A percentile compares a stretch with the other conserved stretches of the same genome.
phyloP scores from a whole-genome alignment of 2,888 invertebrate genomes.

The Archips crataeganus region DNA sequence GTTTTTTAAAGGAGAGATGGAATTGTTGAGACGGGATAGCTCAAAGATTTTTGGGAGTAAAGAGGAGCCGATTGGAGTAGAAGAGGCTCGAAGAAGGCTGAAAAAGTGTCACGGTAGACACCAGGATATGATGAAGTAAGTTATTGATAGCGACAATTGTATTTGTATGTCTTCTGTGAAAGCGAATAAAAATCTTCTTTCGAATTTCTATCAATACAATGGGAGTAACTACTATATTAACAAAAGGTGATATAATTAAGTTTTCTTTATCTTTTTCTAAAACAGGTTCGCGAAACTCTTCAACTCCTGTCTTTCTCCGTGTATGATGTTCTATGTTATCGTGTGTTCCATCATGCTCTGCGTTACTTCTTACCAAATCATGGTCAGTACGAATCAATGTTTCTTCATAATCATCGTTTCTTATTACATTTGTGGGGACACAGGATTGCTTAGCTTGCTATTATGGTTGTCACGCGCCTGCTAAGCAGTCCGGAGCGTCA shows the following conservation, averaged over 20 bases:
- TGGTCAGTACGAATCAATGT: neutral
- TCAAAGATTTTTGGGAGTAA: neutral
- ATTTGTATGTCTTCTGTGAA: too few relatives aligned
- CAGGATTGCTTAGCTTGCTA: too few relatives aligned
- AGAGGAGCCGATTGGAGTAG: neutral
- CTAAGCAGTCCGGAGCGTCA: too few relatives aligned
- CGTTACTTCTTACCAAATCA: neutral
- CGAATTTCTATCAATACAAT: too few relatives aligned
- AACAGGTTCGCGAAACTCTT: neutral
- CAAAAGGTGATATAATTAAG: neutral
- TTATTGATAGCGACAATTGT: neutral
- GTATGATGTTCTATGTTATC: neutral
- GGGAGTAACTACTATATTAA: too few relatives aligned
- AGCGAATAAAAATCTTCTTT: too few relatives aligned
- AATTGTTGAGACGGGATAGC: neutral
- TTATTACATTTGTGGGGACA: too few relatives aligned
- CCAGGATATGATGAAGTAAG: conserved; percentile 1
- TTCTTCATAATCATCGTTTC: too few relatives aligned
- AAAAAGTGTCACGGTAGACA: neutral
- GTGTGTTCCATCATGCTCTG: neutral
- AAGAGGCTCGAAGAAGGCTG: neutral
- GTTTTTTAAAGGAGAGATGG: neutral
- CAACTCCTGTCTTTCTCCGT: neutral
- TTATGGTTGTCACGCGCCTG: too few relatives aligned
- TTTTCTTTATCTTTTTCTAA: neutral